Conservation (phyloP, 2,888 invertebrate species). For the Himalopsyche kuldschensis region DNA sequence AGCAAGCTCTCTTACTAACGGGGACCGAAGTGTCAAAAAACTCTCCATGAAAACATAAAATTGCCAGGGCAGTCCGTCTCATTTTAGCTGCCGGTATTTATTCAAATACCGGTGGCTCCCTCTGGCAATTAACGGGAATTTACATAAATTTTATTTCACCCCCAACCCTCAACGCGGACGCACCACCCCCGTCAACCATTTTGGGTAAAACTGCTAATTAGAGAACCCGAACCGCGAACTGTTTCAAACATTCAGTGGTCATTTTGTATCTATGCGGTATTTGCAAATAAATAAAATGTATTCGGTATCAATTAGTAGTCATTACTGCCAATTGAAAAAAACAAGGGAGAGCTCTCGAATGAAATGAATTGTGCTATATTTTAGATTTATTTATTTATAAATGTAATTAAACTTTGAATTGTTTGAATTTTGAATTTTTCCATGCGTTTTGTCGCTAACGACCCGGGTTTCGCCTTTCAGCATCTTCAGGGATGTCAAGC, state of each 20-base stretch:
- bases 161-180: background rate
- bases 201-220: constrained; percentile 23
- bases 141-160: constrained; percentile 37
- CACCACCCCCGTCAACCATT: background rate
- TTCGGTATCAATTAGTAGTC: background rate
- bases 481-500: no score
- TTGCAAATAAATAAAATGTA: constrained; percentile 36
- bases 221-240: constrained; percentile 30
- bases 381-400: no score
- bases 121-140: constrained; percentile 36
- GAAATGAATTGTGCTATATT: no score
- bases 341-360: background rate
- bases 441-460: no score
- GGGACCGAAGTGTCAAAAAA: no score
- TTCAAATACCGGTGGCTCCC: constrained; percentile 33
- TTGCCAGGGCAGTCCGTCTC: background rate
- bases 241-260: constrained; percentile 30
- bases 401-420: no score
- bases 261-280: constrained; percentile 34
- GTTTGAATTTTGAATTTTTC: no score
- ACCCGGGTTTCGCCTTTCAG: no score
- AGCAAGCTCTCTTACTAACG: no score
- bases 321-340: background rate
- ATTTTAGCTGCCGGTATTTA: constrained; percentile 20
- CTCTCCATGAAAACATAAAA: background rate